Base-by-base conservation (phyloP, 2,888 invertebrate species). In the Lutraria lutraria region DNA sequence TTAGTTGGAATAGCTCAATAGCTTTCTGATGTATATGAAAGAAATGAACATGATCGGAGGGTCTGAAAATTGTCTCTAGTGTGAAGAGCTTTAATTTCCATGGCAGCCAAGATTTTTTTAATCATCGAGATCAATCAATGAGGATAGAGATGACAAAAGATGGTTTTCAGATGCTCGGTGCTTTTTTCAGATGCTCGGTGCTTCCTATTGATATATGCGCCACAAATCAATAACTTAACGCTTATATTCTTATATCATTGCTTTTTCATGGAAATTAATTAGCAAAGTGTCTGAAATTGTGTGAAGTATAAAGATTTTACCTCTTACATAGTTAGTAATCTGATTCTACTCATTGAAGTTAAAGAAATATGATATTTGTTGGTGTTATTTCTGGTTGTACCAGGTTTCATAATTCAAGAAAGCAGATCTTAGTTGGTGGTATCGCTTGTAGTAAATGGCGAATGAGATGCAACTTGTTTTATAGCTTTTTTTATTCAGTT, bases 71-170 rank as follows among this genome's bases (percentile, higher is more conserved):
- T 76, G 76, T 76, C 76, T 76, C 76, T 4, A 13, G 19, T 31
- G 31, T 10, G 79, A 80, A 80, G 80, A 72, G 86, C 72, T 87
- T 82, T 87, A 82, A 87, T 87, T 83, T 87, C 82, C 82, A 87
- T 87, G 82, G 86, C 34, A 83, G 82, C 72, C 31, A 56, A 53
- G 76, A 83, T 80, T 87, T 86, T n/a, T 76, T 72, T 72, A 87
- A 87, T 87, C 87, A 82, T 63, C 12, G 86, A 34, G 82, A 87
- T 87, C 87, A 82, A 87, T 87, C 87, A 82, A 80, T 6, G 43
- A 19, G 79, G 85, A 85, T 85, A 31, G 8, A 29, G 85, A 85
- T 79, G 79, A 85, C 85, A 85, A 84, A 84, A 84, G 83, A 25
- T n/a, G 76, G 19, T 19, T 76, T 25, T 19, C 76, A 2, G 31